Conservation (phyloP, 2,797 vertebrate species). For the Myiotriccus ornatus region DNA sequence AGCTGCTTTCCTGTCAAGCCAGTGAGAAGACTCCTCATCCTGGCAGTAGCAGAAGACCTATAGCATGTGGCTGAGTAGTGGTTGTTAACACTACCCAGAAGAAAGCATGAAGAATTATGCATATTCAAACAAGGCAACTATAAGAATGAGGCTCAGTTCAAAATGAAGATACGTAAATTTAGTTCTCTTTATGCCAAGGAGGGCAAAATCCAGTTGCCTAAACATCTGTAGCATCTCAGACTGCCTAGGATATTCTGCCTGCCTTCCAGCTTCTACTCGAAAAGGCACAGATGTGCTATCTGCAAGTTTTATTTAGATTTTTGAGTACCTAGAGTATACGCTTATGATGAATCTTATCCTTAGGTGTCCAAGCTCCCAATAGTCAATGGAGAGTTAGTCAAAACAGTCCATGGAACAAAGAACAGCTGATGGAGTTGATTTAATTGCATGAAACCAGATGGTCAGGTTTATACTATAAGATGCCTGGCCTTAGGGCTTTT, state of each 20-base stretch:
- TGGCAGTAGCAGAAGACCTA: not conserved
- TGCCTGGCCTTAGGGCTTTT: not conserved
- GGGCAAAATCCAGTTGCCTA: not conserved
- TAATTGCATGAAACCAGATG: not conserved
- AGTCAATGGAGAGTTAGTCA: not conserved
- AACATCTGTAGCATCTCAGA: not conserved
- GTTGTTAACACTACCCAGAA: not conserved
- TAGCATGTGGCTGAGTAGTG: not conserved
- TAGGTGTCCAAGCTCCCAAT: not conserved
- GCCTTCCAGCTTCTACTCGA: not conserved
- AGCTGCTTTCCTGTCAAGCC: not conserved
- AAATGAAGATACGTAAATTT: not conserved
- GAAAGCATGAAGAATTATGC: not conserved
- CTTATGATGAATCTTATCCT: not conserved
- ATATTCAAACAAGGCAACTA: not conserved
- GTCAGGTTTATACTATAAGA: not conserved
- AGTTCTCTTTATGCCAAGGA: not conserved
- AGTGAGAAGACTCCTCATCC: not conserved
- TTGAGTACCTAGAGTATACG: not conserved
- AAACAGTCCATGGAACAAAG: not conserved
- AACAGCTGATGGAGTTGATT: not conserved
- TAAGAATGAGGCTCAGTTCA: not conserved
- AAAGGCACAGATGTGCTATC: not conserved
- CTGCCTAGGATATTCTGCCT: not conserved
- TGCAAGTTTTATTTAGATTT: not conserved